Base-by-base conservation (phyloP, 2,797 vertebrate genomes). In the Merluccius polli region DNA sequence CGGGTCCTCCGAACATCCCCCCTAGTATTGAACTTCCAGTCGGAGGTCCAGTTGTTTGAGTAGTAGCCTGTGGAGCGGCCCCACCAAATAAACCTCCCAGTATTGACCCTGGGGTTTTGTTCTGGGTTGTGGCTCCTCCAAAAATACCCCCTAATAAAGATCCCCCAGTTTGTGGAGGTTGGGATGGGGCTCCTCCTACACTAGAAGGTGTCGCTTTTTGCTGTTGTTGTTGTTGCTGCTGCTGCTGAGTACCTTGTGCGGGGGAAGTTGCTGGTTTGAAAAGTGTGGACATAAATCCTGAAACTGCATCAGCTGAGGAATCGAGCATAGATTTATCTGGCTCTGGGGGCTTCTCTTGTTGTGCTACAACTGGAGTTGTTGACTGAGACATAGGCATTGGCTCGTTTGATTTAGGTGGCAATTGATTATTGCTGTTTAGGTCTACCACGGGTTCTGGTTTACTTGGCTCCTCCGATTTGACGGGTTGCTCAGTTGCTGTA, bases 261-360 rank as follows among this genome's bases (percentile, higher is more conserved):
- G 93, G 84, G 80, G 72, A 31, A 81, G 81, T 36, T 75, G 86
- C 63, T 78, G 87, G 87, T 82, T 92, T 93, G 79, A 95, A 93
- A 75, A 93, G 85, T 2, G 92, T 84, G 69, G 93, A 95, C 92
- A 97, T 90, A 79, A 98, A 96, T 30, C 94, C 95, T 84, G 96
- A 94, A 85, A 98, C 92, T 79, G 93, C 91, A 87, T 97, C 96
- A 84, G 93, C 89, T 75, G 96, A 93, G 75, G 95, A 93, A 77
- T 94, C 93, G 70, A 93, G 81, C 6, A 93, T 78, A 0, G 93
- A 92, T 85, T 93, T 96, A 13, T 95, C 94, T 80, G 84, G 77
- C 63, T 93, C 90, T 33, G 87, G 63, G 77, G 85, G 86, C 76
- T 89, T 91, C 72, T 92, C 87, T 75, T 78, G 85, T 71, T 33